phyloP scores from a whole-genome alignment of 2,888 invertebrate genomes.

The Xestobium rufovillosum region DNA sequence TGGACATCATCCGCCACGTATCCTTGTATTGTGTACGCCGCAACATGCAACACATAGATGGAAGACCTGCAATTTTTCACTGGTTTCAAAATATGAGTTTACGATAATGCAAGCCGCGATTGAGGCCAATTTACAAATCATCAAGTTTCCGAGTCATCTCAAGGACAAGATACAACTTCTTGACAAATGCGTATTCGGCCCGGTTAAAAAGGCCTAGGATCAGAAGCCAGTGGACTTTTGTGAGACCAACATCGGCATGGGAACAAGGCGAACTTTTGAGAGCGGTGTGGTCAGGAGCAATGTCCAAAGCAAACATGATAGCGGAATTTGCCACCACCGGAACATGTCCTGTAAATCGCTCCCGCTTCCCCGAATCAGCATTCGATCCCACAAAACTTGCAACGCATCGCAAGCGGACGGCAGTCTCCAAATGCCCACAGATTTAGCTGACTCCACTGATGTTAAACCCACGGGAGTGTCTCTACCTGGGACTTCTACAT shows the following conservation, averaged over 20 bases:
- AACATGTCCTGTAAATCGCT: constrained; percentile 12
- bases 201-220: constrained; percentile 19
- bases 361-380: constrained; percentile 12
- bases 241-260: constrained; percentile 16
- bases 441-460: too few relatives aligned
- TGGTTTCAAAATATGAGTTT: too few relatives aligned
- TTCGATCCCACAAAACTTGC: too few relatives aligned
- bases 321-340: constrained; percentile 15
- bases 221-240: constrained; percentile 18
- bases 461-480: too few relatives aligned
- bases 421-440: too few relatives aligned
- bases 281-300: constrained; percentile 12
- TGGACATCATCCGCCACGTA: too few relatives aligned
- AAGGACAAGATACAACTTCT: constrained; percentile 21
- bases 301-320: constrained; percentile 15
- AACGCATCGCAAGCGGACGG: too few relatives aligned
- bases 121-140: constrained; percentile 15
- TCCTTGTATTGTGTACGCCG: too few relatives aligned
- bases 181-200: constrained; percentile 15
- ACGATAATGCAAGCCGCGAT: constrained; percentile 19
- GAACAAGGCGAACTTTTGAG: constrained; percentile 17
- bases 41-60: too few relatives aligned
- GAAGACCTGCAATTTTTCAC: too few relatives aligned
- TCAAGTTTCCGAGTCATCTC: constrained; percentile 20
- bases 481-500: too few relatives aligned